phyloP scores from a whole-genome alignment of 2,888 invertebrate species.

The Sabatieria punctata region DNA sequence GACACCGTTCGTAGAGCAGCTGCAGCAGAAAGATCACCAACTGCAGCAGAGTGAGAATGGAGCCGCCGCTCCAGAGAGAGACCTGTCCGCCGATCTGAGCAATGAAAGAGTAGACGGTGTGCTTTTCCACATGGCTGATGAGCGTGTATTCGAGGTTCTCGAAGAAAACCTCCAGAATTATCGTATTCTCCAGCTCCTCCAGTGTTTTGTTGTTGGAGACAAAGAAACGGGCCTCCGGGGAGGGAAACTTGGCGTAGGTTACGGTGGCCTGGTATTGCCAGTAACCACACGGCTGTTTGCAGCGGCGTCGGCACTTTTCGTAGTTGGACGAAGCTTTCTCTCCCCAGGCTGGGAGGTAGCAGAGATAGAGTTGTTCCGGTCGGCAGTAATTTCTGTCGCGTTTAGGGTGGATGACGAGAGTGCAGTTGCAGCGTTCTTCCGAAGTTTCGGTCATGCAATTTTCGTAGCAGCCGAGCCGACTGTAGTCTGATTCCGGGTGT shows the following conservation, averaged over 20 bases:
- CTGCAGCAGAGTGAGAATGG: conserved; percentile 21
- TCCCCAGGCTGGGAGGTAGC: conserved; percentile 15
- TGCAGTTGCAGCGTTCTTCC: conserved; percentile 19
- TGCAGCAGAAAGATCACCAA: conserved; percentile 16
- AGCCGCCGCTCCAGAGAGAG: conserved; percentile 23
- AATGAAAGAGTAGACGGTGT: conserved; percentile 20
- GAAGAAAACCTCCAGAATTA: conserved; percentile 19
- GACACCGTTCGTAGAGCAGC: no score
- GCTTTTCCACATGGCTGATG: conserved; percentile 22
- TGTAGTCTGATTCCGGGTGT: conserved; percentile 16
- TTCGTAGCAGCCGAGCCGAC: conserved; percentile 13
- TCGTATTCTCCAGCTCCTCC: conserved; percentile 13
- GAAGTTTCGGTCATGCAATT: conserved; percentile 17
- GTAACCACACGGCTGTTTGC: conserved; percentile 21
- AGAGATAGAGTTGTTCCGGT: conserved; percentile 17
- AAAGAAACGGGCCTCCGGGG: neutral
- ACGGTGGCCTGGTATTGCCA: conserved; percentile 22
- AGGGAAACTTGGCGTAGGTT: conserved; percentile 21
- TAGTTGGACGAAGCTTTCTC: neutral
- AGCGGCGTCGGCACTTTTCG: conserved; percentile 17
- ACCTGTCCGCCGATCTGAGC: conserved; percentile 23
- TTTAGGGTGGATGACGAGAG: no score
- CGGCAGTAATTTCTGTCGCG: no score
- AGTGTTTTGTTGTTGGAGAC: conserved; percentile 6
- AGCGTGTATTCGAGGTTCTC: conserved; percentile 20